phyloP scores from a whole-genome alignment of 2,797 vertebrate species.

The Spea hammondii region DNA sequence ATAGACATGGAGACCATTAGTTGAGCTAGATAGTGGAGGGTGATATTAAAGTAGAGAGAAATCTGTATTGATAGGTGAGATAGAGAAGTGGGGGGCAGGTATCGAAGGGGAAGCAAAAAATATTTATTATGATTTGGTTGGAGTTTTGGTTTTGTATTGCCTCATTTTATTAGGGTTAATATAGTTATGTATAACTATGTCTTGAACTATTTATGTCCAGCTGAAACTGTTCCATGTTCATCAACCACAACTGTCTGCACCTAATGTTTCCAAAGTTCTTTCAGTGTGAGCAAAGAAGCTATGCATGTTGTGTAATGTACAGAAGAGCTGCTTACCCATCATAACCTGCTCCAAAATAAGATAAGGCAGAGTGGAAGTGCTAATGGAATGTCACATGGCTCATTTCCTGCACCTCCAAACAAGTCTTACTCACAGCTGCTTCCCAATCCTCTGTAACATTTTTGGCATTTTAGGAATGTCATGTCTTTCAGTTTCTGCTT shows the following conservation, averaged over 20 bases:
- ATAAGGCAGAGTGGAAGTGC: slow-evolving; percentile 11
- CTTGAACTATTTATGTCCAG: no score
- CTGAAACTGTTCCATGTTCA: no score
- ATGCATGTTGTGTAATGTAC: not conserved
- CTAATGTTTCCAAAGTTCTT: not conserved
- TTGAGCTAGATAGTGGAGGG: no score
- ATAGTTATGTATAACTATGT: no score
- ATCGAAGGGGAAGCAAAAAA: no score
- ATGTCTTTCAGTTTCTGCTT: not conserved
- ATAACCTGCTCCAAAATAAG: slow-evolving; percentile 1
- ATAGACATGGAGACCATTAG: no score
- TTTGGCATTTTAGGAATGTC: slow-evolving; percentile 19
- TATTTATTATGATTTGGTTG: no score
- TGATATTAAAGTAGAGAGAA: no score
- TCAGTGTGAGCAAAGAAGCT: not conserved
- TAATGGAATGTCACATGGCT: slow-evolving; percentile 29
- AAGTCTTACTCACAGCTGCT: slow-evolving; percentile 22
- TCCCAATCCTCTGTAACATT: slow-evolving; percentile 25
- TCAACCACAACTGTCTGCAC: not conserved
- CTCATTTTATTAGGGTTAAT: no score
- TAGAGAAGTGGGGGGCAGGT: no score
- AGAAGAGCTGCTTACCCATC: not conserved
- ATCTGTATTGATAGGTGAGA: no score
- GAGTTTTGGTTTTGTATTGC: no score
- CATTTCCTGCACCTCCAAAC: slow-evolving; percentile 12